Evolutionary conservation across 2,797 vertebrate genomes (phyloP), one percentile per base, ranked within the genome.

Genomic region (Tiaroga cobitis): DNA sequence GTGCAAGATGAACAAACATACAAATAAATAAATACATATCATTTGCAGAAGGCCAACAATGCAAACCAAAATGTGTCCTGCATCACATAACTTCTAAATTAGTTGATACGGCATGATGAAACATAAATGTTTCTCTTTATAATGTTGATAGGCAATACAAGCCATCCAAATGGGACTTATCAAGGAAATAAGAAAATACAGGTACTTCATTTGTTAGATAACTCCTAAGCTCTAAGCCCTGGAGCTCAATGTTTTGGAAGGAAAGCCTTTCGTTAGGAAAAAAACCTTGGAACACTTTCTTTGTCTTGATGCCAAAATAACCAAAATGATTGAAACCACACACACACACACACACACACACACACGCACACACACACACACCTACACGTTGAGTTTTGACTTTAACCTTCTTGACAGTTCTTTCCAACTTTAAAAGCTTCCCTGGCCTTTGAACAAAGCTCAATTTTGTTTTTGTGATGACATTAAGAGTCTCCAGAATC

Each of bases 221-320:
- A 37, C 37, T 37, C 6, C 37, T 37, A 37, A 37, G 5, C 37
- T 37, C 37, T 37, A 37, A 37, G 37, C 34, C 34, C 34, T 37
- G 5, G 34, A 37, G 34, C 34, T 37, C 34, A 5, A 5, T 37
- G 34, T 76, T 84, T 67, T 54, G 34, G 34, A 68, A 54, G 11
- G 41, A 76, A 76, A 24, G 68, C 32, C 59, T 75, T 67, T 49
- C 59, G 68, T 37, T 37, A 13, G 8, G 34, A 67, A 49, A 21
- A 29, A 76, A 83, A 49, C 82, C 72, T 83, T 76, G 59, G 59
- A 83, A 76, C 24, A 39, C 21, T 26, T 76, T 51, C 4, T 51
- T 83, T 83, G 41, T 63, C 70, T 74, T 74, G 4, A 82, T 74
- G 13, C 39, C 56, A 74, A 82, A 69, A 82, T 13, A 63, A 46